These are phyloP conservation scores for Plutomurus gul DNA, from an alignment of 1,140 invertebrate species.

Conservation along the genomic window DNA sequence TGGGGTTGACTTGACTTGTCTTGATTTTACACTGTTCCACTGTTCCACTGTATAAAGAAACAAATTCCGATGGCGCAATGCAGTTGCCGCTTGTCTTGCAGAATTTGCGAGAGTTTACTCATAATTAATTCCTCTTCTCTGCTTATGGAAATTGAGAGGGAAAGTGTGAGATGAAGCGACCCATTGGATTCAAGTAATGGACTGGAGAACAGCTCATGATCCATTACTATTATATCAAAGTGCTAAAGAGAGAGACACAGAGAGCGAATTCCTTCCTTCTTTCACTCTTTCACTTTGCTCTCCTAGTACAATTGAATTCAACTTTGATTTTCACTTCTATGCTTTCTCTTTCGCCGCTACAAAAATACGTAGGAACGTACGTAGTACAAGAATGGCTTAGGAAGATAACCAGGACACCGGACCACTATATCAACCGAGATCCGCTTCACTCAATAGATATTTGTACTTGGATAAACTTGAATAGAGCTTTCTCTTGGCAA, in stretches of 20 bases:
- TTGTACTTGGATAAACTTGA: slow-evolving; percentile 22
- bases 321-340: neutral
- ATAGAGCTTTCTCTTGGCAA: slow-evolving; percentile 5
- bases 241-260: neutral
- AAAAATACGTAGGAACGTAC: too few relatives aligned
- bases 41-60: too few relatives aligned
- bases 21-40: too few relatives aligned
- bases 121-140: slow-evolving; percentile 32
- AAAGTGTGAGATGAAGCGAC: neutral
- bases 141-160: slow-evolving; percentile 30
- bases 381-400: too few relatives aligned
- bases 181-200: slow-evolving; percentile 23
- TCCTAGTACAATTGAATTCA: slow-evolving; percentile 5
- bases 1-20: too few relatives aligned
- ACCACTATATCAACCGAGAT: neutral
- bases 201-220: slow-evolving; percentile 30
- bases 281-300: neutral
- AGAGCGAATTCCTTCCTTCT: neutral
- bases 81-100: slow-evolving; percentile 2
- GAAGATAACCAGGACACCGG: slow-evolving; percentile 15
- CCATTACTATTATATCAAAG: slow-evolving; percentile 24
- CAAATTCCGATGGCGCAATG: slow-evolving; percentile 27
- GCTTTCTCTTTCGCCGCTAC: too few relatives aligned
- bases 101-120: slow-evolving; percentile 18
- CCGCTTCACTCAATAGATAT: slow-evolving; percentile 14